Evolutionary conservation across 2,888 invertebrate genomes (phyloP).

Genomic region (Tuta absoluta): DNA sequence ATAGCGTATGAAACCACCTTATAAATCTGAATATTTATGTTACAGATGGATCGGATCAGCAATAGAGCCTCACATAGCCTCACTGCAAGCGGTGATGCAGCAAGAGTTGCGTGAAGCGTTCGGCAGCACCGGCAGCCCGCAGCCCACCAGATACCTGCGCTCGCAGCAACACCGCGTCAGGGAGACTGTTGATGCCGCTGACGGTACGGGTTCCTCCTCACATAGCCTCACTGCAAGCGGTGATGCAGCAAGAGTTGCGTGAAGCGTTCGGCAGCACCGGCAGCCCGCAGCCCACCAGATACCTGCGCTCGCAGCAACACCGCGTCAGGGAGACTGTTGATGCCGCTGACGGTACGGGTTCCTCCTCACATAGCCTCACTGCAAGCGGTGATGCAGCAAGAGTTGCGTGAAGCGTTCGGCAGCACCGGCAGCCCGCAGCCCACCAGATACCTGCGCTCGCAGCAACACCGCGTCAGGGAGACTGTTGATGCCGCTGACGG

Average conservation of each 20-base stretch:
- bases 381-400: slow-evolving; percentile 94
- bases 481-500: slow-evolving; percentile 78
- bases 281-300: slow-evolving; percentile 86
- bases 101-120: slow-evolving; percentile 95
- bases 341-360: slow-evolving; percentile 70
- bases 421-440: slow-evolving; percentile 85
- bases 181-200: slow-evolving; percentile 76
- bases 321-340: slow-evolving; percentile 80
- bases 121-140: slow-evolving; percentile 83
- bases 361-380: slow-evolving; percentile 90
- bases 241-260: slow-evolving; percentile 94
- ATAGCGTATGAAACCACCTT: too few relatives aligned
- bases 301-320: slow-evolving; percentile 91
- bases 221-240: slow-evolving; percentile 91
- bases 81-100: slow-evolving; percentile 93
- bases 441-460: slow-evolving; percentile 88
- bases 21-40: too few relatives aligned
- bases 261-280: slow-evolving; percentile 89
- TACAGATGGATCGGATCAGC: slow-evolving; percentile 91
- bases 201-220: slow-evolving; percentile 83
- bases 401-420: slow-evolving; percentile 93
- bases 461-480: slow-evolving; percentile 85
- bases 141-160: slow-evolving; percentile 87
- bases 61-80: slow-evolving; percentile 91
- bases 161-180: slow-evolving; percentile 89